Evolutionary conservation across 2,113 vertebrate species (phyloP), one percentile per base, ranked within the genome.

Genomic region (Zapus hudsonius): DNA sequence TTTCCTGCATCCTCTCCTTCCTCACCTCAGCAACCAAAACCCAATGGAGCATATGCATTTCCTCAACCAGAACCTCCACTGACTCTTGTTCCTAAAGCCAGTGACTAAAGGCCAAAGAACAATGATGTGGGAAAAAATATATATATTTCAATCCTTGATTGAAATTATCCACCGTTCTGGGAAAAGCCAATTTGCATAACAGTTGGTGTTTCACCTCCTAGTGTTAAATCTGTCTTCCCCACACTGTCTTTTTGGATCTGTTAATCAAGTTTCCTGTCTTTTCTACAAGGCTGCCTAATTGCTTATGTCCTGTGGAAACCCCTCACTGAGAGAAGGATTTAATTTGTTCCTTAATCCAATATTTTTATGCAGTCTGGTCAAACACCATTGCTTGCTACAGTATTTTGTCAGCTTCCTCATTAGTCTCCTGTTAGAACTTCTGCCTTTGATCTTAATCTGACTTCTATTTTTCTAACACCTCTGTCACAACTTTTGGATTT

Each of bases 221-320:
- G 76, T 61, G 92, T 75, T 89, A 92, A 96, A 86, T 75, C 70
- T 72, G 52, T 92, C 91, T 95, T 79, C 63, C 83, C 76, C 75
- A 40, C 0, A 2, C 87, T 64, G 85, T 84, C 81, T 92, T 81
- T 95, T 94, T 80, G 92, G 94, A 83, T 87, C 64, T 67, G 84
- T 93, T 96, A 93, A 93, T 95, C 96, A 96, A 61, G 69, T 95
- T 93, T 95, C 80, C 83, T 89, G 83, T 90, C 83, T 95, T 95
- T 79, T 81, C 75, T 66, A 91, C 89, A 90, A 67, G 57, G 80
- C 86, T 87, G 73, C 52, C 87, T 94, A 95, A 96, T 95, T 96
- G 95, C 76, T 86, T 89, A 70, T 52, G 69, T 87, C 89, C 94
- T 92, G 72, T 94, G 92, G 96, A 93, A 92, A 82, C 84, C 89